Base-by-base conservation (phyloP, 2,888 invertebrate genomes). In the Tridacna crocea region DNA sequence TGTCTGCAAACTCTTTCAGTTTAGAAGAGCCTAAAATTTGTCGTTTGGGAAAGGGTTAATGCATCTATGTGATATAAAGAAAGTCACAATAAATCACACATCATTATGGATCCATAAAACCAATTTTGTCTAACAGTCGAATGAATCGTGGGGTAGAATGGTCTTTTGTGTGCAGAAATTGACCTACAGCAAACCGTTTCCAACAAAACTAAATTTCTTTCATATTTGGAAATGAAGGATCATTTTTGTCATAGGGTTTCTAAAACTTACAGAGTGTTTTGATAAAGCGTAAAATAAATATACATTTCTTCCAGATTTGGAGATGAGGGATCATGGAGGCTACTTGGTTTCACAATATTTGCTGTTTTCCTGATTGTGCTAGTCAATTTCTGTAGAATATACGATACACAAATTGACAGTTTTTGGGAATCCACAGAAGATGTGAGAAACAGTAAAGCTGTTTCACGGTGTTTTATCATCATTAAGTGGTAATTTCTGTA, bases 241-340 rank as follows among this genome's bases (percentile, higher is more conserved):
- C 17, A 2, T n/a, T 55, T 4, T 10, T 55, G 2, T 55, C 10
- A 55, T 10, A n/a, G n/a, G 55, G 55, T 55, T 55, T 2, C 10
- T 10, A n/a, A n/a, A 55, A 55, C 55, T 55, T 19, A 8, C 2
- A 8, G 19, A 55, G 17, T 19, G 2, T 55, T 17, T 55, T 19
- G 55, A 10, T 22, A 63, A 63, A 63, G 22, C 3, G 63, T 24
- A n/a, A 63, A 19, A 22, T 63, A 2, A n/a, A 22, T 63, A 2
- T 12, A n/a, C 13, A 8, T 22, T 63, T 24, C 63, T 24, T 24
- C 55, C 66, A 86, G 85, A 84, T 90, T 90, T 76, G 90, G 90
- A 0, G 89, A 88, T 55, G 91, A 91, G 66, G 88, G 88, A 0
- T 90, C 90, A 3, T 80, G 87, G 76, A 80, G 91, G 10, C 74